Conservation (phyloP, 2,888 invertebrate species). For the Sphaeridia pumilis region DNA sequence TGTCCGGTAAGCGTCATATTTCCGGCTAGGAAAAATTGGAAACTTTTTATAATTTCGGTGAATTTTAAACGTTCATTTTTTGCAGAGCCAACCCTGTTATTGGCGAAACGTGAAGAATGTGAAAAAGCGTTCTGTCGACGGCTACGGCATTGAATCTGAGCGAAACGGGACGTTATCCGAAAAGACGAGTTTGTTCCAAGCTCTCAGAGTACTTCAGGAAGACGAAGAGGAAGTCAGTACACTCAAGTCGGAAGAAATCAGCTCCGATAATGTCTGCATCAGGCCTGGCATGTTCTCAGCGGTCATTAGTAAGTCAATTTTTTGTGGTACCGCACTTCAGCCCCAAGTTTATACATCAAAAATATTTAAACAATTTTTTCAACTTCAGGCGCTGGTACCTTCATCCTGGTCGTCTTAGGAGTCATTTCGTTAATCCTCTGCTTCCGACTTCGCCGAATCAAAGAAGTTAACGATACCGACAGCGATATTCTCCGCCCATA, state of each 20-base stretch:
- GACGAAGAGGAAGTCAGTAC: constrained; percentile 46
- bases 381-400: constrained; percentile 47
- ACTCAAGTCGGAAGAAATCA: constrained; percentile 22
- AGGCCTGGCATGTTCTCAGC: constrained; percentile 54
- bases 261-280: constrained; percentile 51
- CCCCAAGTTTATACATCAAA: background rate
- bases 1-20: constrained; percentile 60
- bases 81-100: constrained; percentile 80
- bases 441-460: constrained; percentile 53
- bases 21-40: background rate
- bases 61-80: too few species aligned
- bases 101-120: constrained; percentile 76
- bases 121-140: constrained; percentile 52
- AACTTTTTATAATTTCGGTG: too few species aligned
- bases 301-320: constrained; percentile 44
- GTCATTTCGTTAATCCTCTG: constrained; percentile 65
- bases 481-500: constrained; percentile 34
- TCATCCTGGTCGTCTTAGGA: constrained; percentile 58
- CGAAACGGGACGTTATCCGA: constrained; percentile 52
- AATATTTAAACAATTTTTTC: background rate
- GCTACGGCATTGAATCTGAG: constrained; percentile 23
- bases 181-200: constrained; percentile 81
- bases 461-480: constrained; percentile 39
- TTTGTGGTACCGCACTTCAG: background rate
- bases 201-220: constrained; percentile 73